Conservation (phyloP, 2,113 vertebrate genomes). For the Syrrhaptes paradoxus region DNA sequence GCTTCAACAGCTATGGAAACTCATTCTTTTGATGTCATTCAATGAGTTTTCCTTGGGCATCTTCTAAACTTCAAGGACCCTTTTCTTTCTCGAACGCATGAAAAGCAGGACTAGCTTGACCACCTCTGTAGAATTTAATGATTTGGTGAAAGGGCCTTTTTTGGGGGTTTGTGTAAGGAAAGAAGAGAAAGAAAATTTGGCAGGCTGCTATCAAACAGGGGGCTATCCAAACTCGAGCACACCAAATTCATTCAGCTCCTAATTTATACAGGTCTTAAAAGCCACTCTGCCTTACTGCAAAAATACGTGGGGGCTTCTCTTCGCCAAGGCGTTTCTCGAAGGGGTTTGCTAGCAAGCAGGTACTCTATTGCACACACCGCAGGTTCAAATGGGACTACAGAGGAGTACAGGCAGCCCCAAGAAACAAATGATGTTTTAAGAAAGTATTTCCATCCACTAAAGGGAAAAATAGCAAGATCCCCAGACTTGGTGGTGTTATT, state of each 20-base stretch:
- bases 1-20: slow-evolving; percentile 86
- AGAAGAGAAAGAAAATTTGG: slow-evolving; percentile 72
- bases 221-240: neutral
- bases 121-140: slow-evolving; percentile 86
- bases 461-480: neutral
- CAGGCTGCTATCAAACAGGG: slow-evolving; percentile 34
- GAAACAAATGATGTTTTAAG: neutral
- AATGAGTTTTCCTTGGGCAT: slow-evolving; percentile 85
- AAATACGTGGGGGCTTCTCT: neutral
- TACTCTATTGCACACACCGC: neutral
- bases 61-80: slow-evolving; percentile 88
- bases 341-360: neutral
- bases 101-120: slow-evolving; percentile 82
- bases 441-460: neutral
- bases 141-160: slow-evolving; percentile 80
- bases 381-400: rapidly evolving
- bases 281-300: neutral
- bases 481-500: rapidly evolving
- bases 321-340: neutral
- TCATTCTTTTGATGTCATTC: slow-evolving; percentile 87
- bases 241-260: neutral
- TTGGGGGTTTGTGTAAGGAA: slow-evolving; percentile 57
- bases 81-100: slow-evolving; percentile 78
- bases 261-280: neutral
- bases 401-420: neutral